Percentiles rank a stretch among this genome's conserved stretches.
These are phyloP conservation scores for Cricetomys ansorgei DNA, from an alignment of 2,113 vertebrate genomes.

Conservation along the genomic window DNA sequence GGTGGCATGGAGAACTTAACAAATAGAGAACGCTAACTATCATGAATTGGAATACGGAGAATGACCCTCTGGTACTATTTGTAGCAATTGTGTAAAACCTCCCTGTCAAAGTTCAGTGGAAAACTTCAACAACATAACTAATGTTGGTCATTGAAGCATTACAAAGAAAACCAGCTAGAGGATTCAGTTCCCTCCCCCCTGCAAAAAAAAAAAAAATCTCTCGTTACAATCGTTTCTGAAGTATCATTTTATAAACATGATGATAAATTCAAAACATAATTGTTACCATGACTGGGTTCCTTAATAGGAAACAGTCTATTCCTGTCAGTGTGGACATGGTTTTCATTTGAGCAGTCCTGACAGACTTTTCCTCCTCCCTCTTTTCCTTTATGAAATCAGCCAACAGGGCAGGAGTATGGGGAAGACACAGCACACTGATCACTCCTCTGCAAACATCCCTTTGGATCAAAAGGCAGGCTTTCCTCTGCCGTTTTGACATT, in stretches of 20 bases:
- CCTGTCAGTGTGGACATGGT: conserved; percentile 63
- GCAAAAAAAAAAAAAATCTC: not conserved
- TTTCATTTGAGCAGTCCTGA: conserved; percentile 69
- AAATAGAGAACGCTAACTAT: conserved; percentile 65
- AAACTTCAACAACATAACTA: not conserved
- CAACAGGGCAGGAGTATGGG: not conserved
- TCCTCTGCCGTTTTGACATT: conserved; percentile 45
- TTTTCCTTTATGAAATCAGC: conserved; percentile 70
- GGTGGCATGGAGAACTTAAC: conserved; percentile 87
- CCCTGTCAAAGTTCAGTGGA: not conserved
- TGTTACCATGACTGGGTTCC: conserved; percentile 73
- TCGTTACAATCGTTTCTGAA: conserved; percentile 58
- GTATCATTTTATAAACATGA: conserved; percentile 69
- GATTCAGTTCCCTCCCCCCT: not conserved
- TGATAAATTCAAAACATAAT: conserved; percentile 76
- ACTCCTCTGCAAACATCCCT: conserved; percentile 59
- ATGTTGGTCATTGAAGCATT: not conserved
- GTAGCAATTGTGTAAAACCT: conserved; percentile 10
- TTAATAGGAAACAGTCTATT: conserved; percentile 75
- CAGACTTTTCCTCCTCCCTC: conserved; percentile 54
- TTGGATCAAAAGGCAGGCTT: conserved; percentile 53
- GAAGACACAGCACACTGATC: conserved; percentile 47
- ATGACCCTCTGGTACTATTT: not conserved
- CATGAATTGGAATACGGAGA: conserved; percentile 34
- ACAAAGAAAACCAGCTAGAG: conserved; percentile 22